Percentiles rank a stretch among this genome's conserved stretches.
phyloP scores from a whole-genome alignment of 2,888 invertebrate species.

The Trilocha varians region DNA sequence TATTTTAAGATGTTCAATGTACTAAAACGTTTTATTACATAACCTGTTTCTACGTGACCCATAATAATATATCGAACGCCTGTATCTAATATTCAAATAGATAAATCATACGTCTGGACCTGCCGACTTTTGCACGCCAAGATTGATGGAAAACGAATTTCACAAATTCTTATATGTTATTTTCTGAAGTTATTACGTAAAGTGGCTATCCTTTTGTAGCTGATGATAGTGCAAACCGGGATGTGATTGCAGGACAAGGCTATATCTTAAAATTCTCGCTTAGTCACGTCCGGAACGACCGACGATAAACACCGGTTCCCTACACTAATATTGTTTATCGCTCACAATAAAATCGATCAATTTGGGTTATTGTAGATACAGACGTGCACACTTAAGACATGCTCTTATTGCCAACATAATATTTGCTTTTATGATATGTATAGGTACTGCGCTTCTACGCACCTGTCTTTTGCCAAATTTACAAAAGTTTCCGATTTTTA shows the following conservation, averaged over 20 bases:
- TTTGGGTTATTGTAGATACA: neutral
- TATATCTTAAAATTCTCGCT: slow-evolving; percentile 37
- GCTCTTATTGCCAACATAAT: neutral
- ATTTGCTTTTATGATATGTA: neutral
- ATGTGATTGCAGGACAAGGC: slow-evolving; percentile 32
- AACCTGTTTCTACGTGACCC: slow-evolving; percentile 26
- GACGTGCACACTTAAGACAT: neutral
- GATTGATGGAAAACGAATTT: slow-evolving; percentile 50
- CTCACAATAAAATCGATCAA: neutral
- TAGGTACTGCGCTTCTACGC: no score
- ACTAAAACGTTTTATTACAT: neutral
- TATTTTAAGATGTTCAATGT: neutral
- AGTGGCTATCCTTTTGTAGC: slow-evolving; percentile 30
- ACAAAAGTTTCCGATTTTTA: no score
- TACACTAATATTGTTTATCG: neutral
- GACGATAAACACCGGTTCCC: neutral
- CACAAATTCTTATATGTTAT: slow-evolving; percentile 41
- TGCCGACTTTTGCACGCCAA: slow-evolving; percentile 49
- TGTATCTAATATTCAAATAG: slow-evolving; percentile 59
- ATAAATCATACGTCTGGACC: slow-evolving; percentile 55
- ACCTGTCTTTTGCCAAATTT: no score
- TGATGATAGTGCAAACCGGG: slow-evolving; percentile 39
- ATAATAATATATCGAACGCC: slow-evolving; percentile 28
- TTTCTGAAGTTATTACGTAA: slow-evolving; percentile 36
- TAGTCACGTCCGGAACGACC: slow-evolving; percentile 38